Base-by-base conservation (phyloP, 2,797 vertebrate genomes). In the Parauchenoglanis punctatus region DNA sequence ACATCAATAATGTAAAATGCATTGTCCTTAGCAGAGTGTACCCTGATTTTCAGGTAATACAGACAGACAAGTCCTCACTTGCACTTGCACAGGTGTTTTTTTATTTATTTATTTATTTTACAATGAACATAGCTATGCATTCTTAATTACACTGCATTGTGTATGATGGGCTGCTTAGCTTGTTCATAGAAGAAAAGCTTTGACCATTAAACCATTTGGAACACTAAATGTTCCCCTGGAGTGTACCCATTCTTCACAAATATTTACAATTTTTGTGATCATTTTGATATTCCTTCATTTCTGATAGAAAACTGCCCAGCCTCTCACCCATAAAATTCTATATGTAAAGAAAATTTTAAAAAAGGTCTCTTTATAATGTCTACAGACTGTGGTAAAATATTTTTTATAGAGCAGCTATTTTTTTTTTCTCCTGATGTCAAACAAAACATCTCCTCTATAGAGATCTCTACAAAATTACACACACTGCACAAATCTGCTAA, bases 41-140 rank as follows among this genome's bases (percentile, higher is more conserved):
- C n/a, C 75, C 56, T 77, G 75, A 77, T 77, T 49, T 18, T 54
- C 49, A 56, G 13, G 49, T 77, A 77, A 77, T 31, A 77, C 75
- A 77, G 49, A 17, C 73, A 52, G n/a, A 12, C 25, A 5, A 76
- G 49, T 76, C 75, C n/a, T 10, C 54, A 31, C 35, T 3, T 35
- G 35, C 35, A n/a, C 49, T 25, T 77, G n/a, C n/a, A 77, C 49
- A 35, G 35, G 35, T 35, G 35, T 35, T 35, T 35, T 35, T 35
- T 35, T 35, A 35, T 35, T 54, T 31, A 77, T 56, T 5, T 49
- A n/a, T 15, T 31, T 25, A 18, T 77, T 28, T 7, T 31, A 56
- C 75, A 56, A 18, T 18, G 49, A 28, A 56, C 15, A 28, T 15
- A 25, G 40, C 44, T 46, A 49, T 75, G 23, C 44, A 12, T 46